Conservation (phyloP, 2,888 invertebrate genomes). For the Branchellion lobata region DNA sequence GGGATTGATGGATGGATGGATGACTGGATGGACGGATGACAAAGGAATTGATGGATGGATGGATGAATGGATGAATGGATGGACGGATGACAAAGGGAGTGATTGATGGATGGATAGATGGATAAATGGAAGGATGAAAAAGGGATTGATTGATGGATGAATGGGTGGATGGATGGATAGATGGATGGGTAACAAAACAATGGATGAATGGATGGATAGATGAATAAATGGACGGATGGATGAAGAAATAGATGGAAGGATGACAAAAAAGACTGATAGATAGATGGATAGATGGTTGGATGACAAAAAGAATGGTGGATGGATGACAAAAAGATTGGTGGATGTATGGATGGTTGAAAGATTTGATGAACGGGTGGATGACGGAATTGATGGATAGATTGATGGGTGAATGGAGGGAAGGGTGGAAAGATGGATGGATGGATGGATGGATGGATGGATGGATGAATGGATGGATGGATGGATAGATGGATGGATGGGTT, state of each 20-base stretch:
- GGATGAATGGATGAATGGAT: slow-evolving; percentile 11
- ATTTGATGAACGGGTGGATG: not conserved
- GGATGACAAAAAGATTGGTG: slow-evolving; percentile 18
- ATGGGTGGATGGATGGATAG: slow-evolving; percentile 30
- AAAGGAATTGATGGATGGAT: slow-evolving; percentile 21
- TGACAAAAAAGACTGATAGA: slow-evolving; percentile 9
- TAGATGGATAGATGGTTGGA: slow-evolving; percentile 28
- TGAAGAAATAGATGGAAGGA: slow-evolving; percentile 25
- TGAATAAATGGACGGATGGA: slow-evolving; percentile 30
- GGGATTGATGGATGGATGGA: slow-evolving; percentile 29
- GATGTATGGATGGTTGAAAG: slow-evolving; percentile 2
- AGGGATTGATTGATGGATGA: slow-evolving; percentile 18
- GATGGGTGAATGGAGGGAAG: not conserved
- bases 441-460: slow-evolving; percentile 15
- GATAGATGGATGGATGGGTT: slow-evolving; percentile 8
- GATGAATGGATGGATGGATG: slow-evolving; percentile 17
- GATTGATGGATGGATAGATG: slow-evolving; percentile 25
- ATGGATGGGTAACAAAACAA: slow-evolving; percentile 10
- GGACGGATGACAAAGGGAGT: too few relatives aligned
- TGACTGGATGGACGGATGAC: slow-evolving; percentile 25
- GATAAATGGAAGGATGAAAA: slow-evolving; percentile 1
- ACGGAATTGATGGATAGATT: not conserved
- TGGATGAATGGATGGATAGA: slow-evolving; percentile 31
- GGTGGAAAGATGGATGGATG: not conserved
- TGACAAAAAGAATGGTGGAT: slow-evolving; percentile 13